phyloP scores from a whole-genome alignment of 2,888 invertebrate genomes.

The Polymixis lichenea region DNA sequence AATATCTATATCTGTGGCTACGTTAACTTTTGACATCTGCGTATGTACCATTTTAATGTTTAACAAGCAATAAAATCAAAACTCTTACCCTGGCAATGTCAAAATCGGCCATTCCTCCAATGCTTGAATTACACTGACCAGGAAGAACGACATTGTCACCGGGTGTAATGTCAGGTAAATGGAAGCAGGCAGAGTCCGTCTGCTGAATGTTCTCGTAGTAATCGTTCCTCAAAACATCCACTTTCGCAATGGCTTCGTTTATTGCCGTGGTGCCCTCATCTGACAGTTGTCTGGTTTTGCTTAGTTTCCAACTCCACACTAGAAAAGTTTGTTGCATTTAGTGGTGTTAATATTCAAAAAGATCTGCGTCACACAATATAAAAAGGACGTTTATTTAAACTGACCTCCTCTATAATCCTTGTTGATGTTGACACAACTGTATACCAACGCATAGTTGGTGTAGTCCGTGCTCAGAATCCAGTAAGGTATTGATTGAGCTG shows the following conservation, averaged over 20 bases:
- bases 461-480: slow-evolving; percentile 90
- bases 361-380: not conserved
- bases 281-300: slow-evolving; percentile 73
- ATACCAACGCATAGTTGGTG: slow-evolving; percentile 90
- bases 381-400: slow-evolving; percentile 8
- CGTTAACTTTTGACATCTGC: too few relatives aligned
- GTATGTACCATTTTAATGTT: not conserved
- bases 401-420: slow-evolving; percentile 72
- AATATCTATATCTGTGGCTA: not conserved
- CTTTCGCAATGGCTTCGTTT: slow-evolving; percentile 67
- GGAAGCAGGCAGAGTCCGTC: slow-evolving; percentile 77
- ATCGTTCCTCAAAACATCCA: slow-evolving; percentile 72
- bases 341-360: not conserved
- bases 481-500: slow-evolving; percentile 74
- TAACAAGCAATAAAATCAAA: not conserved
- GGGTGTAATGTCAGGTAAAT: slow-evolving; percentile 73
- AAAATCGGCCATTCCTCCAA: slow-evolving; percentile 75
- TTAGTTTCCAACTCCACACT: slow-evolving; percentile 81
- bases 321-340: slow-evolving; percentile 6
- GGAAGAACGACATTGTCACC: slow-evolving; percentile 74
- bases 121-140: slow-evolving; percentile 77
- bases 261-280: slow-evolving; percentile 68
- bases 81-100: slow-evolving; percentile 51
- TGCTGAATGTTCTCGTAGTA: slow-evolving; percentile 77
- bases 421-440: slow-evolving; percentile 88